Percentiles rank a stretch among this genome's conserved stretches.
Evolutionary conservation across 2,888 invertebrate species (phyloP).

Genomic region (Limnephilus rhombicus): DNA sequence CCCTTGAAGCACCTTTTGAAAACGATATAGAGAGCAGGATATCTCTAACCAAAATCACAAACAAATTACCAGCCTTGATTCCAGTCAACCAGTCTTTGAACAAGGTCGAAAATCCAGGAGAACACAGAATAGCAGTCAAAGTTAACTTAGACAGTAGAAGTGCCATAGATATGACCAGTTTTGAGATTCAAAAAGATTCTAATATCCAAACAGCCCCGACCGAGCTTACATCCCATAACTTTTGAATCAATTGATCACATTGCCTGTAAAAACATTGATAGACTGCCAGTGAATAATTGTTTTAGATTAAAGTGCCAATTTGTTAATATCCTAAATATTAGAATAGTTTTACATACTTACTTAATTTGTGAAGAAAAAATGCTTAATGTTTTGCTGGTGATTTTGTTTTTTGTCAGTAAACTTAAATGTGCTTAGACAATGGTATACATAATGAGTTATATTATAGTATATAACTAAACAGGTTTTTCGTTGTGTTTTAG

Average conservation of each 20-base stretch:
- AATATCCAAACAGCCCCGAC: constrained; percentile 8
- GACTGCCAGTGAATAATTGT: neutral
- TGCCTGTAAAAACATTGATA: constrained; percentile 15
- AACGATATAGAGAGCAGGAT: constrained; percentile 77
- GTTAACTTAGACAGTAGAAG: constrained; percentile 64
- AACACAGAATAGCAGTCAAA: constrained; percentile 67
- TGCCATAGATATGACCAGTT: constrained; percentile 52
- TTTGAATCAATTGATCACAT: constrained; percentile 33
- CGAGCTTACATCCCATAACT: constrained; percentile 54
- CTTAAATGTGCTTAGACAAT: neutral
- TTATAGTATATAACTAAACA: neutral
- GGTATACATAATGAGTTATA: neutral
- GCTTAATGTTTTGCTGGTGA: neutral
- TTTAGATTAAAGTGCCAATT: constrained; percentile 29
- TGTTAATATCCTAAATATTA: neutral
- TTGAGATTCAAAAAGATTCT: constrained; percentile 53
- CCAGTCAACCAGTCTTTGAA: constrained; percentile 69
- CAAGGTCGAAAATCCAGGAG: constrained; percentile 69
- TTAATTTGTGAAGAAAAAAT: neutral
- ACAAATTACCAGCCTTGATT: constrained; percentile 69
- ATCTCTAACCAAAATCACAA: constrained; percentile 77
- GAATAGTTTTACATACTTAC: neutral
- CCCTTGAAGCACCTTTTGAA: constrained; percentile 69
- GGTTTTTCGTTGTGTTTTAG: neutral
- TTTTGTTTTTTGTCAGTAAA: neutral